Evolutionary conservation across 2,113 vertebrate species (phyloP), one percentile per base, ranked within the genome.

Genomic region (Serilophus lunatus): DNA sequence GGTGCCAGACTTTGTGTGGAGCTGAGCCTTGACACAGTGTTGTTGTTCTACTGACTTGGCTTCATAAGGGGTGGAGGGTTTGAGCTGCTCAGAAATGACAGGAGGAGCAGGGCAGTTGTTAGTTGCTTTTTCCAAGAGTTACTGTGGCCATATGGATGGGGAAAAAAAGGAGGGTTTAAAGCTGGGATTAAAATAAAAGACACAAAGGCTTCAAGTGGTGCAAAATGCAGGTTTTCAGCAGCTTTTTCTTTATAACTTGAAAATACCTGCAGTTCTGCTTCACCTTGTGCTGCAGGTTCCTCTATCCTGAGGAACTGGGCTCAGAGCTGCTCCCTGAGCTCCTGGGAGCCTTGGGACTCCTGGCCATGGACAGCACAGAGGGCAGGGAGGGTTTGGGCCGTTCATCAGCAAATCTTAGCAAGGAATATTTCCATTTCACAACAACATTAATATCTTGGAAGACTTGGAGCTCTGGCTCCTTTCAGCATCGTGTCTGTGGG

Each of bases 21-120:
- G 85, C 83, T 76, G 36, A 95, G 87, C 89, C 75, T 91, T 81
- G 93, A 94, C 91, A 88, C 84, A 70, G 15, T 66, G 42, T 90
- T 89, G 95, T 97, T 97, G 96, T 97, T 94, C 71, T 22, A 51
- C 82, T 90, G 90, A 88, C 90, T 92, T 86, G 92, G 91, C 94
- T 86, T 88, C 91, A 92, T 60, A 3, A 59, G 85, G 94, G 93
- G 85, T 88, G 81, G 89, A 75, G 78, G 61, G 26, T 72, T 86
- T 61, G 53, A 82, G 63, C 88, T 59, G 35, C 56, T 70, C 12
- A 71, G 82, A 78, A 85, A 82, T 75, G 91, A 88, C 90, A 95
- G 74, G 76, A 92, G 90, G 42, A 85, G 85, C 35, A 91, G 35
- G 64, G 13, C 25, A 36, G 84, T 90, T 56, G 11, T 81, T 94